Conservation (phyloP, 2,797 vertebrate species). For the Bradypodion ventrale region DNA sequence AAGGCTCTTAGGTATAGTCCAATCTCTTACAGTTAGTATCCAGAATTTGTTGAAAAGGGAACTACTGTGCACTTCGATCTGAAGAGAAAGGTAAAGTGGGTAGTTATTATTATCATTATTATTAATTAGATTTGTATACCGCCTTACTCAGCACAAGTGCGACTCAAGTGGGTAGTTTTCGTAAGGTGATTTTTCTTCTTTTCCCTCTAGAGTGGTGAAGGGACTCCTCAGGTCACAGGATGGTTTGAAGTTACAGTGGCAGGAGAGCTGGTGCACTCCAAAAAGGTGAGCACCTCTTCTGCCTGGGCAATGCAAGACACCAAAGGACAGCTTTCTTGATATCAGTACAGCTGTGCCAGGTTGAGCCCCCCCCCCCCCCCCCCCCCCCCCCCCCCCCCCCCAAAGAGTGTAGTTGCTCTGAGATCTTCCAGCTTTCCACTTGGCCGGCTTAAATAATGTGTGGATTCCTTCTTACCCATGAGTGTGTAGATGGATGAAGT, state of each 20-base stretch:
- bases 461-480: background rate
- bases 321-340: background rate
- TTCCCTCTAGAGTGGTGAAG: conserved; percentile 55
- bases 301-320: background rate
- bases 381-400: no score
- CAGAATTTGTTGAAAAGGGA: background rate
- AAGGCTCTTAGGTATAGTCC: background rate
- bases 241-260: conserved; percentile 72
- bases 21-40: background rate
- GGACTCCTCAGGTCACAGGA: conserved; percentile 67
- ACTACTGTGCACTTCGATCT: background rate
- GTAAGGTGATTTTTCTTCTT: background rate
- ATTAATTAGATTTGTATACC: no score
- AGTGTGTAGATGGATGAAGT: background rate
- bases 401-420: background rate
- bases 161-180: no score
- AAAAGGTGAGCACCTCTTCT: conserved; percentile 63
- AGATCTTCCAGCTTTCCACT: no score
- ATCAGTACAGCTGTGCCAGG: background rate
- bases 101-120: no score
- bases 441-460: background rate
- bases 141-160: no score
- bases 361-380: no score
- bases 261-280: conserved; percentile 72
- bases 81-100: no score